phyloP scores from a whole-genome alignment of 2,888 invertebrate species.

The Sphinx pinastri region DNA sequence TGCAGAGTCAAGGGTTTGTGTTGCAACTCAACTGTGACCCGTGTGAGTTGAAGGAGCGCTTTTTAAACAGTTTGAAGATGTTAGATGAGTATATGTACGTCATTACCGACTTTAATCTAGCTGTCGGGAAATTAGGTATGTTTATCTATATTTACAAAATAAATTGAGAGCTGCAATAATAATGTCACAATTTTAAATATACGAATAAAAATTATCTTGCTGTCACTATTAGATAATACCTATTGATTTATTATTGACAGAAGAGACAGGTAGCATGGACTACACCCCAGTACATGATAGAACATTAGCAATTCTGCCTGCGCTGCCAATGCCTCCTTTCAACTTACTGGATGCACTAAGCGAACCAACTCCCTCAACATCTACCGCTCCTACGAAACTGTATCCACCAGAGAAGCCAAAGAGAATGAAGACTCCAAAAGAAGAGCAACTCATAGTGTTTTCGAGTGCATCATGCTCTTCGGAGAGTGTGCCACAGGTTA shows the following conservation, averaged over 20 bases:
- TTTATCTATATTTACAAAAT: background rate
- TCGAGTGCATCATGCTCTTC: constrained; percentile 67
- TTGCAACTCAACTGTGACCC: constrained; percentile 70
- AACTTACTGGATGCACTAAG: constrained; percentile 68
- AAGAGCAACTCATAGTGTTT: constrained; percentile 66
- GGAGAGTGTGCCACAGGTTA: constrained; percentile 57
- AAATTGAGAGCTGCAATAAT: background rate
- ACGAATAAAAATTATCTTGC: too few species aligned
- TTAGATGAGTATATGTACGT: constrained; percentile 74
- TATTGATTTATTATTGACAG: constrained; percentile 44
- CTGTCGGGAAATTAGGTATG: constrained; percentile 63
- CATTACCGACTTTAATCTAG: constrained; percentile 71
- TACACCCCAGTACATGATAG: constrained; percentile 63
- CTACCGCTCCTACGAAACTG: constrained; percentile 53
- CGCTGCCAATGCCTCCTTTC: constrained; percentile 34
- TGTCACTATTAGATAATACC: background rate
- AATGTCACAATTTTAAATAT: background rate
- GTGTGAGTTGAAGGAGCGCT: constrained; percentile 65
- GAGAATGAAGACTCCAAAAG: constrained; percentile 49
- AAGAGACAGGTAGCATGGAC: constrained; percentile 47
- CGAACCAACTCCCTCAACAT: constrained; percentile 63
- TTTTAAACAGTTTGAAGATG: constrained; percentile 67
- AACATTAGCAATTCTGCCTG: constrained; percentile 36
- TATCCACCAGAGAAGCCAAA: constrained; percentile 54
- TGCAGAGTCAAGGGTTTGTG: constrained; percentile 64